Percentiles rank a stretch among this genome's conserved stretches.
Conservation (phyloP, 1,140 invertebrate species). For the Drosophila neocordata region DNA sequence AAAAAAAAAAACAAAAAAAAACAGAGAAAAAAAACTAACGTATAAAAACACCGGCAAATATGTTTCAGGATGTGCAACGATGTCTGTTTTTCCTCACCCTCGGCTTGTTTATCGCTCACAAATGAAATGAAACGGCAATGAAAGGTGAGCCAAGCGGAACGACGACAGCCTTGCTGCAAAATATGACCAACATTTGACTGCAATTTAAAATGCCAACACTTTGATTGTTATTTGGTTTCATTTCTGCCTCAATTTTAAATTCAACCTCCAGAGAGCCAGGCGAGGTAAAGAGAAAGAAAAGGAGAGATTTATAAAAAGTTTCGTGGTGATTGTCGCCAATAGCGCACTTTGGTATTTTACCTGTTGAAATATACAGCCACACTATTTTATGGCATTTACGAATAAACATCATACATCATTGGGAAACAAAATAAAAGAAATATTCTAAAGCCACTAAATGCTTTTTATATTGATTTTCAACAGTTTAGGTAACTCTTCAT, state of each 20-base stretch:
- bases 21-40: conserved; percentile 37
- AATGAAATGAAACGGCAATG: conserved; percentile 65
- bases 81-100: conserved; percentile 28
- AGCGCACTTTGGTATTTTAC: not conserved
- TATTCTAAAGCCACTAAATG: too few species aligned
- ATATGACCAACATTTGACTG: conserved; percentile 57
- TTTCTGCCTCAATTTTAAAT: conserved; percentile 6
- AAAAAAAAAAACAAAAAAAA: conserved; percentile 21
- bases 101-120: conserved; percentile 56
- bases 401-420: too few species aligned
- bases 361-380: conserved; percentile 7
- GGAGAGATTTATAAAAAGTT: not conserved
- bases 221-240: conserved; percentile 56
- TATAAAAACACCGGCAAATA: conserved; percentile 27
- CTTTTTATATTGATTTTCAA: too few species aligned
- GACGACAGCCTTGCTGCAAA: conserved; percentile 40
- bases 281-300: not conserved
- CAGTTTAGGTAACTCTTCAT: too few species aligned
- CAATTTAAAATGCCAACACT: conserved; percentile 57
- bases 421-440: too few species aligned
- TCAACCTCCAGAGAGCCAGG: not conserved
- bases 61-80: conserved; percentile 63
- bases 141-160: conserved; percentile 18
- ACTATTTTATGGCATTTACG: not conserved
- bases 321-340: not conserved